Evolutionary conservation across 23 tunicate genomes (phyloP).

Genomic region (Trididemnum nubilum): DNA sequence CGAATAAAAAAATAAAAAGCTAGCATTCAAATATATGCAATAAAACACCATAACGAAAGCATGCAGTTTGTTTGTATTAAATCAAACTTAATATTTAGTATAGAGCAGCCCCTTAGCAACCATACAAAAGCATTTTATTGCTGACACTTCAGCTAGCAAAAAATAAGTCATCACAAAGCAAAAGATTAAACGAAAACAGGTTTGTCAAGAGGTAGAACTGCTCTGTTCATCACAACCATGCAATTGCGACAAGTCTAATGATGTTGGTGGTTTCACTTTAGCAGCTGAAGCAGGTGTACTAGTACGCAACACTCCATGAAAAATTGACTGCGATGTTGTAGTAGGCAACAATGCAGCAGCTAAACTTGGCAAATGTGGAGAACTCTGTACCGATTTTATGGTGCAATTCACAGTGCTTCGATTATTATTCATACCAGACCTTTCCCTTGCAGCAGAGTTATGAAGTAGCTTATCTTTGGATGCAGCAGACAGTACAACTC

Average conservation of each 20-base stretch:
- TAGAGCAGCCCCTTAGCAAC: no score
- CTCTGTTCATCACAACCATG: conserved; percentile 19
- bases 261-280: neutral
- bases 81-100: no score
- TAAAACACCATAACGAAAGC: no score
- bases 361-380: conserved; percentile 27
- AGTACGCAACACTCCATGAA: neutral
- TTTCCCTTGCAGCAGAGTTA: neutral
- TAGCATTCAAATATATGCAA: no score
- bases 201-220: no score
- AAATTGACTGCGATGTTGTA: neutral
- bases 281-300: neutral
- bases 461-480: neutral
- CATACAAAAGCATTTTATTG: no score
- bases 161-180: no score
- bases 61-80: no score
- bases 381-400: neutral
- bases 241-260: conserved; percentile 11
- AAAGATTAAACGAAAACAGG: no score
- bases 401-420: neutral
- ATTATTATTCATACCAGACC: neutral
- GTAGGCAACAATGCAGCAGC: conserved; percentile 12
- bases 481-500: neutral
- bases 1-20: no score
- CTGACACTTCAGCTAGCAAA: no score